Evolutionary conservation across 2,797 vertebrate genomes (phyloP).

Genomic region (Esox lucius): DNA sequence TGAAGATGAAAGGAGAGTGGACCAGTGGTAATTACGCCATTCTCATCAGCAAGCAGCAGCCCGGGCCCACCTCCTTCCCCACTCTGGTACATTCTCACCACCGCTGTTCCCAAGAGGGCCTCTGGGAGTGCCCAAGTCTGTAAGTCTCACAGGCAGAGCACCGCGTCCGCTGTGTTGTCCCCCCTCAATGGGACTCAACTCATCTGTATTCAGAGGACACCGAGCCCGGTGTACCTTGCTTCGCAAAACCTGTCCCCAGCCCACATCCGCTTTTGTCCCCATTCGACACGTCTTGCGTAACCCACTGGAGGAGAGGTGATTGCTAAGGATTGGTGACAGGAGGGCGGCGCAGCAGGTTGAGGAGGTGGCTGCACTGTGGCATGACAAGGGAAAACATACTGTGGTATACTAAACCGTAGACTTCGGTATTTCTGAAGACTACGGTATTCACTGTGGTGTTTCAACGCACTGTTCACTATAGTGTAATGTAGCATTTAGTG

Average conservation of each 20-base stretch:
- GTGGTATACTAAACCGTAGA: too few species aligned
- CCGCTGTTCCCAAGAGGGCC: slow-evolving; percentile 17
- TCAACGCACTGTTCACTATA: too few species aligned
- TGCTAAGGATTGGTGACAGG: not conserved
- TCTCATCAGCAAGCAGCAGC: slow-evolving; percentile 13
- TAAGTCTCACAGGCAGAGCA: not conserved
- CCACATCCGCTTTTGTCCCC: not conserved
- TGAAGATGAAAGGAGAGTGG: slow-evolving; percentile 43
- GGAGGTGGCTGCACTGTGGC: not conserved
- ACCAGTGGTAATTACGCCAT: slow-evolving; percentile 38
- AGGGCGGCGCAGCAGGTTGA: not conserved
- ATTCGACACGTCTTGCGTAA: not conserved
- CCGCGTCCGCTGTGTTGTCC: not conserved
- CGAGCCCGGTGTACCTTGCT: not conserved
- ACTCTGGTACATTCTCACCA: slow-evolving; percentile 16
- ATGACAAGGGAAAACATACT: too few species aligned
- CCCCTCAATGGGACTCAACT: slow-evolving; percentile 2
- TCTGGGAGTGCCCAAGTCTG: slow-evolving; percentile 3
- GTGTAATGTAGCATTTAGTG: too few species aligned
- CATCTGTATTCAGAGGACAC: slow-evolving; percentile 25
- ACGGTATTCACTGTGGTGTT: too few species aligned
- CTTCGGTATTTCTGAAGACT: too few species aligned
- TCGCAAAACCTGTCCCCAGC: not conserved
- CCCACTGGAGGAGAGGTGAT: slow-evolving; percentile 4
- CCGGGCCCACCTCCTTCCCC: not conserved